Evolutionary conservation across 2,888 invertebrate species (phyloP).

Genomic region (Chymomyza amoena): DNA sequence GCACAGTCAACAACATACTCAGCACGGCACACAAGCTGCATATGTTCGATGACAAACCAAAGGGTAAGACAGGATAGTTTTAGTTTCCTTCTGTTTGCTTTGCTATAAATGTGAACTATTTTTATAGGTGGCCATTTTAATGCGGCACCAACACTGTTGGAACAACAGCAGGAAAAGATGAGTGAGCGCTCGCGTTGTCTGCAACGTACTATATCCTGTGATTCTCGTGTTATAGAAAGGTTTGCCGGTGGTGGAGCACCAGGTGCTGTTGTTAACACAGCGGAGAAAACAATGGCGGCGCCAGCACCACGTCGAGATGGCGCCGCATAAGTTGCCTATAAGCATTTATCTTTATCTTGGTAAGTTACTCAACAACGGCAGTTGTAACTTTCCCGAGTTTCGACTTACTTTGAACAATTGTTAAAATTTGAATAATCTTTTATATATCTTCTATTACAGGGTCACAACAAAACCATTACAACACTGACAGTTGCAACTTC

Average conservation of each 20-base stretch:
- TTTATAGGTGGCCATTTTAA: slow-evolving; percentile 85
- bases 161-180: slow-evolving; percentile 92
- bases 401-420: too few species aligned
- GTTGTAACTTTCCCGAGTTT: too few species aligned
- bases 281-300: slow-evolving; percentile 37
- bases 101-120: neutral
- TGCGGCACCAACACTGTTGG: slow-evolving; percentile 90
- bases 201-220: slow-evolving; percentile 63
- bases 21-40: slow-evolving; percentile 61
- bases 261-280: slow-evolving; percentile 13
- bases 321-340: slow-evolving; percentile 6
- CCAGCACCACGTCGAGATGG: slow-evolving; percentile 41
- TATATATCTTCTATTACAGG: neutral
- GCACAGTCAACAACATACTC: slow-evolving; percentile 56
- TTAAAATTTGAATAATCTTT: neutral
- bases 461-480: neutral
- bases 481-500: neutral
- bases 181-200: slow-evolving; percentile 83
- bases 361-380: neutral
- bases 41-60: slow-evolving; percentile 72
- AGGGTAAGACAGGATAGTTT: slow-evolving; percentile 43
- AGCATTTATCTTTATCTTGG: neutral
- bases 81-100: neutral
- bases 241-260: slow-evolving; percentile 28
- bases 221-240: slow-evolving; percentile 62